phyloP scores from a whole-genome alignment of 2,797 vertebrate genomes.

The Psittacula echo region DNA sequence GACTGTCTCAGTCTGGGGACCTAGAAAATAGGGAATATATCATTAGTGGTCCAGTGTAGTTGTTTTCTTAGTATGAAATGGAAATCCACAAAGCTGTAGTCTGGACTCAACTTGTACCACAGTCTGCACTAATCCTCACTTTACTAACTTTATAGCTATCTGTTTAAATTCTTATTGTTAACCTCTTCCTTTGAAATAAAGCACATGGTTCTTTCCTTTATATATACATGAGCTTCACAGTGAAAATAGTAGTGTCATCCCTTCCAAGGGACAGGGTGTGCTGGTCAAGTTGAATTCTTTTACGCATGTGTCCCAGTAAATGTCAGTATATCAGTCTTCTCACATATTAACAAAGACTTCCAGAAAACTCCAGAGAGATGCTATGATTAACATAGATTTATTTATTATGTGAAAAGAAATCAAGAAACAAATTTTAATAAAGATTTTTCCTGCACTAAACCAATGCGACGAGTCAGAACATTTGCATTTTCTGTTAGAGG shows the following conservation, averaged over 20 bases:
- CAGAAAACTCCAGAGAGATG: background rate
- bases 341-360: background rate
- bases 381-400: background rate
- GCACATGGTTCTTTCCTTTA: background rate
- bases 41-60: background rate
- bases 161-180: conserved; percentile 17
- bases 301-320: background rate
- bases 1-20: background rate
- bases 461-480: background rate
- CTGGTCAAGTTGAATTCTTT: background rate
- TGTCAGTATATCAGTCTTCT: background rate
- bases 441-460: background rate
- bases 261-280: background rate
- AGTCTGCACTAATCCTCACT: background rate
- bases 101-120: background rate
- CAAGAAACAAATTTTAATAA: background rate
- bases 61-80: conserved; percentile 27
- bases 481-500: background rate
- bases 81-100: conserved; percentile 13
- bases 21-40: background rate
- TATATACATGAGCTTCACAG: background rate
- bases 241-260: background rate
- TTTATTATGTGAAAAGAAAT: background rate
- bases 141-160: background rate
- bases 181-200: background rate